Base-by-base conservation (phyloP, 1,140 invertebrate genomes). In the Hestina assimilis region DNA sequence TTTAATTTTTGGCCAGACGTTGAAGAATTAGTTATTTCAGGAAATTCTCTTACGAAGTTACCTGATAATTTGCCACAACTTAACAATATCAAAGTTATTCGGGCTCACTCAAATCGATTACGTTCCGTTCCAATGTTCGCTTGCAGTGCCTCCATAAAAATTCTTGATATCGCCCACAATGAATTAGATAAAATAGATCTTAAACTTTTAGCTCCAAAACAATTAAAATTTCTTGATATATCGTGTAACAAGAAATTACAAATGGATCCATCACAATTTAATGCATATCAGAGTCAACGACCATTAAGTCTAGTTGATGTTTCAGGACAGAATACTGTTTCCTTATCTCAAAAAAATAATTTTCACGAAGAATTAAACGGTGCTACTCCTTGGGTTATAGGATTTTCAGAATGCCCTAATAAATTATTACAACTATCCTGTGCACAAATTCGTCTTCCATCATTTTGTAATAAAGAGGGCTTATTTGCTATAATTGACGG, bases 121-220 rank as follows among this genome's bases (percentile, higher is more conserved):
- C 89, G 93, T 38, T 92, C 90, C 33, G 92, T 94, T 35, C 96
- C 95, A 1, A 93, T 92, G 69, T 92, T 97, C 66, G 92, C 92
- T 9, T 93, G 93, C 80, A 91, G 94, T 64, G 84, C 90, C 11
- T 92, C 92, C 8, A 87, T 97, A 7, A 94, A 93, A 90, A 94
- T 96, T 26, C 82, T 96, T 24, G 95, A 96, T 89, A 89, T 96
- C 51, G 95, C 95, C 0, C 95, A 96, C 68, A 96, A 96, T 79
- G 93, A 95, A 79, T 79, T 96, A 31, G 94, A 95, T 72, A 91
- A 92, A 48, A 91, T 96, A 33, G 94, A 96, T 83, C 84, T 96
- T 52, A 90, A 92, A 28, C 89, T 92, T 1, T 71, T 96, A 17
- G 93, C 96, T 21, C 94, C 95, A 14, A 93, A 94, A 31, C 94